A percentile compares a stretch with the other conserved stretches of the same genome.
Evolutionary conservation across 2,888 invertebrate species (phyloP).

Genomic region (Dysmachus trigonus): DNA sequence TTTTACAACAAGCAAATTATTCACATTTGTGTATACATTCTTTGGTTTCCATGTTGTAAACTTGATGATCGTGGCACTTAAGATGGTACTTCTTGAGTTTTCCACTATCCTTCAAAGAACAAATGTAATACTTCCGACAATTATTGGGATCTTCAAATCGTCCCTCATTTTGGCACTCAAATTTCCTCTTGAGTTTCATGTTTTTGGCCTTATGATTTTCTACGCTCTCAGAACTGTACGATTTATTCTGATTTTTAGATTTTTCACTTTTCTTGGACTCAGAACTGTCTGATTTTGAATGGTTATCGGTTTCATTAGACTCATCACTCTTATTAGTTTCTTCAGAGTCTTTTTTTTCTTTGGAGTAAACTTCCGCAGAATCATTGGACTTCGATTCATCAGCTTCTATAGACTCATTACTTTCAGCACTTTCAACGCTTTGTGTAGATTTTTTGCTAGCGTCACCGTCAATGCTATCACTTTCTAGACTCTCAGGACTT

Average conservation of each 20-base stretch:
- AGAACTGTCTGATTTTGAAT: neutral
- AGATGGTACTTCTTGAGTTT: slow-evolving; percentile 43
- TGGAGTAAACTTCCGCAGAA: neutral
- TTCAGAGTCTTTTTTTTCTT: neutral
- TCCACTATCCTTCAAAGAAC: slow-evolving; percentile 43
- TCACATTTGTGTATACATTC: slow-evolving; percentile 32
- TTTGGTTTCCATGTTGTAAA: slow-evolving; percentile 41
- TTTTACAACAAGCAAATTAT: neutral
- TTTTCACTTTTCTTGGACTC: slow-evolving; percentile 19
- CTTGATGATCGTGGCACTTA: slow-evolving; percentile 46
- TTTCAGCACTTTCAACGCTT: neutral
- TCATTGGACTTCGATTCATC: neutral
- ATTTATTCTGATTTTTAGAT: neutral
- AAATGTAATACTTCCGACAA: slow-evolving; percentile 52
- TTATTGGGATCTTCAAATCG: slow-evolving; percentile 49
- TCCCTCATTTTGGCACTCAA: slow-evolving; percentile 49
- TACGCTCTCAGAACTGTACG: neutral
- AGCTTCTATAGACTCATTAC: neutral
- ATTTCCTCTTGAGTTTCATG: slow-evolving; percentile 18
- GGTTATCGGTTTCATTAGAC: slow-evolving; percentile 10
- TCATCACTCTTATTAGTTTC: neutral
- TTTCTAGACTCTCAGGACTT: neutral
- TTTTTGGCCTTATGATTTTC: neutral
- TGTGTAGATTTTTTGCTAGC: neutral
- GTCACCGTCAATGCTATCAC: neutral